These are phyloP conservation scores for Alloscopus bannaensis DNA, from an alignment of 2,888 invertebrate genomes.

Conservation along the genomic window DNA sequence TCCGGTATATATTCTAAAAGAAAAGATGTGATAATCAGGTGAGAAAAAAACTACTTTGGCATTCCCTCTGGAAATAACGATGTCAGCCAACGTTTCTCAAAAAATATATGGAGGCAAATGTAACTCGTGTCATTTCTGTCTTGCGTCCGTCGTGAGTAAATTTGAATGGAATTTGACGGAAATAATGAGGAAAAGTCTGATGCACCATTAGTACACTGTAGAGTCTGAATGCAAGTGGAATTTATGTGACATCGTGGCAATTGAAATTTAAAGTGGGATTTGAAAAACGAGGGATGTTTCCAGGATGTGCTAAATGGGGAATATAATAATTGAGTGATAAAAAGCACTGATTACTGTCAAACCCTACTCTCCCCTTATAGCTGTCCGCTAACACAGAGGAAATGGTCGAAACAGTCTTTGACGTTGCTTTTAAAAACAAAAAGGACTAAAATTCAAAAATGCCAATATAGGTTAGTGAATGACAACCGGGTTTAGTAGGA, in stretches of 20 bases:
- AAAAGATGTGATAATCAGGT: conserved; percentile 5
- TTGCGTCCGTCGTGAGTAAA: conserved; percentile 1
- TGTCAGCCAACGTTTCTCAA: neutral
- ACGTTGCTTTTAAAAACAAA: neutral
- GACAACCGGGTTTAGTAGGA: neutral
- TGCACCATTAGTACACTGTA: neutral
- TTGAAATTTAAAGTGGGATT: neutral
- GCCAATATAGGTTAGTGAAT: neutral
- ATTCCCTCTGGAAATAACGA: neutral
- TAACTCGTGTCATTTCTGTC: conserved; percentile 8
- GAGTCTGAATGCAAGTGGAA: neutral
- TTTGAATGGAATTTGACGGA: conserved; percentile 14
- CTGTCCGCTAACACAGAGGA: neutral
- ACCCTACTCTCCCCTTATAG: neutral
- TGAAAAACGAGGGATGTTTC: neutral
- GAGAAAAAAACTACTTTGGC: neutral
- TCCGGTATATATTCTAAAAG: neutral
- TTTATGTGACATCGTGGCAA: neutral
- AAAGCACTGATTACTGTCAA: conserved; percentile 15
- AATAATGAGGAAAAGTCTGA: conserved; percentile 19
- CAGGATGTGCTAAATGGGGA: neutral
- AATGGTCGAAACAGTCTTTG: neutral
- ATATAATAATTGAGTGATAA: conserved; percentile 26
- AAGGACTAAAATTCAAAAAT: neutral
- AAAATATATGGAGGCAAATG: neutral